These are phyloP conservation scores for Aphyosemion australe DNA, from an alignment of 2,113 vertebrate genomes.

Conservation along the genomic window DNA sequence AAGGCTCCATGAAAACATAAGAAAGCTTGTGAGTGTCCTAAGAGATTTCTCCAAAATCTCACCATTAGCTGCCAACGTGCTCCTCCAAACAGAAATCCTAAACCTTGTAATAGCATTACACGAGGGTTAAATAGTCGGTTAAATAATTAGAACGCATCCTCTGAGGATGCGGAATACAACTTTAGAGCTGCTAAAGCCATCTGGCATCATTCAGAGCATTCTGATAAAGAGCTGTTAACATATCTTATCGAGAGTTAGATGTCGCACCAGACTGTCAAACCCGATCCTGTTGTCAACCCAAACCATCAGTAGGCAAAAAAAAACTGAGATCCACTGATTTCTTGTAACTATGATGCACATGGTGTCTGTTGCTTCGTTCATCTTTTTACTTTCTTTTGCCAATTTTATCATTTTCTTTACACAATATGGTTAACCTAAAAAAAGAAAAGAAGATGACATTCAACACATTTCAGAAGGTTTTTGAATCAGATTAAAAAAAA, in stretches of 20 bases:
- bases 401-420: too few species aligned
- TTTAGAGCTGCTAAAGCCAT: slow-evolving; percentile 7
- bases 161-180: slow-evolving; percentile 19
- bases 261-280: slow-evolving; percentile 1
- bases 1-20: not conserved
- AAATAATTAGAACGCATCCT: slow-evolving; percentile 24
- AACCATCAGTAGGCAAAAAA: slow-evolving; percentile 13
- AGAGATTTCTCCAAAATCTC: not conserved
- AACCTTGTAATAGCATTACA: slow-evolving; percentile 7
- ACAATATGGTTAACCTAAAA: too few species aligned
- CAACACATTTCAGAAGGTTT: too few species aligned
- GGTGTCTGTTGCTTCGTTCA: not conserved
- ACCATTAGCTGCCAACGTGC: not conserved
- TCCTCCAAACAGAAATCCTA: not conserved
- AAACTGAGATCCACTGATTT: not conserved
- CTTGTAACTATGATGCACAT: not conserved
- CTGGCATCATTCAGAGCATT: slow-evolving; percentile 26
- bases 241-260: slow-evolving; percentile 10
- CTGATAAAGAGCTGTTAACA: slow-evolving; percentile 6
- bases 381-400: too few species aligned
- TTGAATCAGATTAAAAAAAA: too few species aligned
- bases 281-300: not conserved
- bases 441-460: too few species aligned
- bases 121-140: slow-evolving; percentile 12
- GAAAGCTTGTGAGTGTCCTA: not conserved